A percentile compares a stretch with the other conserved stretches of the same genome.
phyloP scores from a whole-genome alignment of 2,797 vertebrate genomes.

The Pangasius macronema region DNA sequence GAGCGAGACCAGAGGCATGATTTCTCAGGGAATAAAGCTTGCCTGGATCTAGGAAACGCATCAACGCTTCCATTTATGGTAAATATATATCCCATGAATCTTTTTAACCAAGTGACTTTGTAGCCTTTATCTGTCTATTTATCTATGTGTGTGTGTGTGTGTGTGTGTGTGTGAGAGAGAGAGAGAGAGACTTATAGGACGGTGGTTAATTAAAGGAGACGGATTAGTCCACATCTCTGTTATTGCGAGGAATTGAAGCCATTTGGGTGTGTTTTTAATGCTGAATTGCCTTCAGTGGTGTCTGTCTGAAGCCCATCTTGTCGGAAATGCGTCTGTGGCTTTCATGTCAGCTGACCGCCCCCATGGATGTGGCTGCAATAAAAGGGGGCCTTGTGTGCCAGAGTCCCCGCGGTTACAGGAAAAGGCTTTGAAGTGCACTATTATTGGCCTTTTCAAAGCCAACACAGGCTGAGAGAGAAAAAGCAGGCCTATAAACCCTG shows the following conservation, averaged over 20 bases:
- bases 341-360: conserved; percentile 50
- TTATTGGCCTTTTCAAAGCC: conserved; percentile 70
- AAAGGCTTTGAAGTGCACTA: conserved; percentile 79
- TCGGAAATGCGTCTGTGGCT: conserved; percentile 48
- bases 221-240: not conserved
- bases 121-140: not conserved
- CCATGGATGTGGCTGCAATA: conserved; percentile 56
- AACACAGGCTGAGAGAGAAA: conserved; percentile 67
- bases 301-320: conserved; percentile 38
- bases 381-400: conserved; percentile 68
- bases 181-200: not conserved
- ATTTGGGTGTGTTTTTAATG: conserved; percentile 10
- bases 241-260: conserved; percentile 7
- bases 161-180: no score
- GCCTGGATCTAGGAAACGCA: conserved; percentile 38
- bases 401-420: conserved; percentile 69
- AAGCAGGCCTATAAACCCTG: conserved; percentile 59
- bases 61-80: conserved; percentile 45
- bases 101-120: not conserved
- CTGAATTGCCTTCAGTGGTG: conserved; percentile 41
- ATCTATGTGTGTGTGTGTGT: no score
- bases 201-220: not conserved
- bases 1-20: conserved; percentile 27
- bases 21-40: conserved; percentile 42
- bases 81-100: conserved; percentile 35